phyloP scores from a whole-genome alignment of 2,797 vertebrate genomes.

The Melanogrammus aeglefinus region DNA sequence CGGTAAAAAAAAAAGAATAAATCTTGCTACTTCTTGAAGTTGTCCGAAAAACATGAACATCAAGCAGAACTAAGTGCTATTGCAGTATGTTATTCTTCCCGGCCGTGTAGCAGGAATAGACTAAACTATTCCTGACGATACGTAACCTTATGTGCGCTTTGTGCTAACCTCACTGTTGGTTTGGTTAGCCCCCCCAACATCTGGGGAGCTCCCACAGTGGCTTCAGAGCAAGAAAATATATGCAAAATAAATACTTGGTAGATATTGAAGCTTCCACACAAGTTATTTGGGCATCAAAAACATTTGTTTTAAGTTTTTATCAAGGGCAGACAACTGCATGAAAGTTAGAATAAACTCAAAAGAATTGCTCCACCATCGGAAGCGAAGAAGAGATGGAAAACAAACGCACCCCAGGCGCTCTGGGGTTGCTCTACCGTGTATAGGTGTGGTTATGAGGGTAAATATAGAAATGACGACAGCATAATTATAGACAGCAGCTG shows the following conservation, averaged over 20 bases:
- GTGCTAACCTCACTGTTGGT: neutral
- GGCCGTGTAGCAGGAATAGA: neutral
- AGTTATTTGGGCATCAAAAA: neutral
- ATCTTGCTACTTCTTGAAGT: neutral
- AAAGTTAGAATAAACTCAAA: neutral
- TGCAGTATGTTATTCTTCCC: neutral
- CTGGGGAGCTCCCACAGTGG: neutral
- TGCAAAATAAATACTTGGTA: neutral
- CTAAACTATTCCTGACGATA: neutral
- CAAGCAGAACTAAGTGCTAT: neutral
- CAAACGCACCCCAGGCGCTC: neutral
- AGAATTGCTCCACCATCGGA: neutral
- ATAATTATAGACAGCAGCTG: constrained; percentile 73
- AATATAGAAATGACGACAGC: constrained; percentile 50
- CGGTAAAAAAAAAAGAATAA: neutral
- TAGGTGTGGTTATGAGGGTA: constrained; percentile 35
- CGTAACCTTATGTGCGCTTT: neutral
- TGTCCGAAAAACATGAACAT: neutral
- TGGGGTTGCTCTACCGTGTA: constrained; percentile 20
- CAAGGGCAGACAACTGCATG: neutral
- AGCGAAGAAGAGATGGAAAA: neutral
- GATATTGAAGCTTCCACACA: neutral
- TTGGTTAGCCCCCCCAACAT: neutral
- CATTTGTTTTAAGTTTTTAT: neutral
- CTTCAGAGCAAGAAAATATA: neutral